A percentile compares a stretch with the other conserved stretches of the same genome.
These are phyloP conservation scores for Lypha dubia DNA, from an alignment of 2,888 invertebrate genomes.

Conservation along the genomic window DNA sequence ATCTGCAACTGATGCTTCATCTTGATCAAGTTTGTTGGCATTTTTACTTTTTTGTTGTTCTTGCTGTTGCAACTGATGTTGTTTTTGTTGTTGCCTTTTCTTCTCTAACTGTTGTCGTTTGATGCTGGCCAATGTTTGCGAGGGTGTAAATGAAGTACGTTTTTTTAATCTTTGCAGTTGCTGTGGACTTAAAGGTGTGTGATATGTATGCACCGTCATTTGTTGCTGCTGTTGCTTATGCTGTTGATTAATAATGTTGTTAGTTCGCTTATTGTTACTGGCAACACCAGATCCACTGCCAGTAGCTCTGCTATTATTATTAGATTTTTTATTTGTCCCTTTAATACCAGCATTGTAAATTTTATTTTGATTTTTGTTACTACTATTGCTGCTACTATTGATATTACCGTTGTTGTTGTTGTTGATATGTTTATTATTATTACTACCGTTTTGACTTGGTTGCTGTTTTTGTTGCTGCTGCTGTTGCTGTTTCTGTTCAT, in stretches of 20 bases:
- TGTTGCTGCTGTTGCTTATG: constrained; percentile 71
- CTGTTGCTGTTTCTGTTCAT: constrained; percentile 58
- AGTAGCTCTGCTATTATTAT: constrained; percentile 68
- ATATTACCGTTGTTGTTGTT: constrained; percentile 29
- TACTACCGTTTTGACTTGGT: constrained; percentile 41
- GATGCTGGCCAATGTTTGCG: constrained; percentile 80
- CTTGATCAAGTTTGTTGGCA: constrained; percentile 50
- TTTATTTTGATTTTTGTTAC: constrained; percentile 66
- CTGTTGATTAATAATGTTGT: constrained; percentile 73
- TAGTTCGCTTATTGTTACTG: constrained; percentile 76
- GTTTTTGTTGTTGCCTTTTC: constrained; percentile 71
- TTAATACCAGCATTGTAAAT: constrained; percentile 68
- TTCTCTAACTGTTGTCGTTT: constrained; percentile 78
- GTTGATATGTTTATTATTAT: constrained; percentile 54
- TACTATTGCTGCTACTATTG: constrained; percentile 25
- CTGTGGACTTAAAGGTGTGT: constrained; percentile 75
- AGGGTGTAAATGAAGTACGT: constrained; percentile 82
- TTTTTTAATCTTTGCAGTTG: constrained; percentile 80
- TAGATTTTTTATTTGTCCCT: constrained; percentile 73
- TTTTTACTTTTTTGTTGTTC: constrained; percentile 61
- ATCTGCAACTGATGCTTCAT: constrained; percentile 64
- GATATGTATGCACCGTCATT: constrained; percentile 72
- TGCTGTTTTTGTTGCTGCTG: constrained; percentile 54
- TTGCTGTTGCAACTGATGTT: constrained; percentile 63
- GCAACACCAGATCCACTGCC: constrained; percentile 41